Evolutionary conservation across 2,113 vertebrate species (phyloP).

Genomic region (Octodon degus): DNA sequence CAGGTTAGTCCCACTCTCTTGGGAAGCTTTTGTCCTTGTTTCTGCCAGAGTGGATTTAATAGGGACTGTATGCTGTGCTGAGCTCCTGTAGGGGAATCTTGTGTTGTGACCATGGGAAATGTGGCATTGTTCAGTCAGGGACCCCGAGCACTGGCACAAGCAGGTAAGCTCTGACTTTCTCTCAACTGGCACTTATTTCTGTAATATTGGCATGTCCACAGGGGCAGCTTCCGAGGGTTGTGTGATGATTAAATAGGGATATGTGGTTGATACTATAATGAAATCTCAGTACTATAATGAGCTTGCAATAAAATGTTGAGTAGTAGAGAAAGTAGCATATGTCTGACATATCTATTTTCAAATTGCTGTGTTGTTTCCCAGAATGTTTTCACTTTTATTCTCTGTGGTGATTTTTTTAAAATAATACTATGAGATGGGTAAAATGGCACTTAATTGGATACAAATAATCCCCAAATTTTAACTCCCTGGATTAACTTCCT

Average conservation of each 20-base stretch:
- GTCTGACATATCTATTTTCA: not conserved
- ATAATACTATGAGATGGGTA: not conserved
- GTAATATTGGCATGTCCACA: not conserved
- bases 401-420: not conserved
- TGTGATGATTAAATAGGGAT: not conserved
- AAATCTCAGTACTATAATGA: no score
- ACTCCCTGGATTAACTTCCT: not conserved
- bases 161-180: not conserved
- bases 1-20: not conserved
- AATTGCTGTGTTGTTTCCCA: not conserved
- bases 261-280: not conserved
- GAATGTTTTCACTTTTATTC: not conserved
- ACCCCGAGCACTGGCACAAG: no score
- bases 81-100: not conserved
- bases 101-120: not conserved
- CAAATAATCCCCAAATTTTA: not conserved
- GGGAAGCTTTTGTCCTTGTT: accelerated
- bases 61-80: accelerated
- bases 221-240: not conserved
- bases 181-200: not conserved
- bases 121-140: not conserved
- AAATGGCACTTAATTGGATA: not conserved
- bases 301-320: not conserved
- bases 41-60: not conserved
- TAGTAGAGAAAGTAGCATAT: not conserved